A percentile compares a stretch with the other conserved stretches of the same genome.
These are phyloP conservation scores for Alfaro cultratus DNA, from an alignment of 2,797 vertebrate genomes.

Conservation along the genomic window DNA sequence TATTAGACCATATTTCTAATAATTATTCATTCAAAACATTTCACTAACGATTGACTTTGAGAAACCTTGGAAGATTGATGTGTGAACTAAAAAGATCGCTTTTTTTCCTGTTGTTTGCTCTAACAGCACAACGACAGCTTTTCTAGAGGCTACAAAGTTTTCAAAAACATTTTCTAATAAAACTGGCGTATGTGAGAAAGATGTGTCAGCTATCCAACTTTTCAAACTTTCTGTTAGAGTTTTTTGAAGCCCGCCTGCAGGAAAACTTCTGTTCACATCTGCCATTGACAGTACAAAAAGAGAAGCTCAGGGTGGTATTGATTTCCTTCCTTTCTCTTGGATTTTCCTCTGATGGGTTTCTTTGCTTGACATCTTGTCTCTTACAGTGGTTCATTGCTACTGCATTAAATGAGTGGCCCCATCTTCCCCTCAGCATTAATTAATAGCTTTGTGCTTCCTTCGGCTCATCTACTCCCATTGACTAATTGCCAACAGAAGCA, in stretches of 20 bases:
- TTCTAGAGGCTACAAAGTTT: conserved; percentile 23
- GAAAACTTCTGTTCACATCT: conserved; percentile 13
- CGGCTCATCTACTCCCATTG: conserved; percentile 56
- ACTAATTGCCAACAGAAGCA: conserved; percentile 66
- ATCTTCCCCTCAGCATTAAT: conserved; percentile 47
- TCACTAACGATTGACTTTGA: background rate
- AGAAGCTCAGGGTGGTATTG: conserved; percentile 42
- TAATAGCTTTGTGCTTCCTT: conserved; percentile 67
- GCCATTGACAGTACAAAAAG: conserved; percentile 42
- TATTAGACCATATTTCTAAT: background rate
- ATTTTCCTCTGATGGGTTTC: conserved; percentile 46
- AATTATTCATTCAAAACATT: background rate
- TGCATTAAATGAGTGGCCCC: conserved; percentile 46
- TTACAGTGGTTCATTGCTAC: conserved; percentile 40
- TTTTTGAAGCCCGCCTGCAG: conserved; percentile 1
- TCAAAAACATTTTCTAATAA: conserved; percentile 44
- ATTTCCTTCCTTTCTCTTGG: conserved; percentile 36
- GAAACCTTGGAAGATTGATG: background rate
- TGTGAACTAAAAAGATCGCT: background rate
- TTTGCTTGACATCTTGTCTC: conserved; percentile 54
- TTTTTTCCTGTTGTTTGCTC: background rate
- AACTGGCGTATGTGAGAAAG: conserved; percentile 30
- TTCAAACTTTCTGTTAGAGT: conserved; percentile 30
- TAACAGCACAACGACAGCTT: conserved; percentile 6
- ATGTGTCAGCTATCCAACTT: conserved; percentile 24